Base-by-base conservation (phyloP, 2,888 invertebrate species). In the Neria commutata region DNA sequence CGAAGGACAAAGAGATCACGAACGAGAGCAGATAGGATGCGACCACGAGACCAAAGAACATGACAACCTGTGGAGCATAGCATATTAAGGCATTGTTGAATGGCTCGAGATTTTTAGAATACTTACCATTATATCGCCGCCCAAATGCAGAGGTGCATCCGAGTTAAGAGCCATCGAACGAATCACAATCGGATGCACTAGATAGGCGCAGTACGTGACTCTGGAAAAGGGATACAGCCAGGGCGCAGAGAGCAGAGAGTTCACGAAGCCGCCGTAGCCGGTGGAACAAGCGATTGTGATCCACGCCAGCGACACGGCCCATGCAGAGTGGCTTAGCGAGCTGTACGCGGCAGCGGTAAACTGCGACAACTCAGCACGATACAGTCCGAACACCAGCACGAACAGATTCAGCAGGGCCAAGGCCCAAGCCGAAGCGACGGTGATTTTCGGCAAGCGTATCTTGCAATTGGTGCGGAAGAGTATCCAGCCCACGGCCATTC, bases 201-300 rank as follows among this genome's bases (percentile, higher is more conserved):
- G 84, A 80, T 93, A 94, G 0, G 92, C 91, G 79, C 93, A 94
- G 81, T 94, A 94, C 46, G 93, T 94, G 16, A 93, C 91, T 67
- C 93, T 85, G 54, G 92, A 93, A 82, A 93, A 90, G 58, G 93
- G 93, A 82, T 93, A 93, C 56, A 93, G 83, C 61, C 89, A 85
- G 8, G 91, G 89, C 25, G 91, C 87, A 1, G 92, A 89, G 14
- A 94, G 84, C 71, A 93, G 82, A 33, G 85, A 84, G 52, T 89
- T 89, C 42, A 92, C 86, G 80, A 88, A 86, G 86, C 92, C 92
- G 81, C 92, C 92, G 74, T 92, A 87, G 50, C 93, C 94, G 2
- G 91, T 91, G 24, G 91, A 90, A 76, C 93, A 94, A 5, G 93
- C 93, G 51, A 93, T 83, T 56, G 93, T 91, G 72, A 94, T 88